Evolutionary conservation across 92 coral and sea anemone species (phyloP).

Genomic region (Galaxea fascicularis): DNA sequence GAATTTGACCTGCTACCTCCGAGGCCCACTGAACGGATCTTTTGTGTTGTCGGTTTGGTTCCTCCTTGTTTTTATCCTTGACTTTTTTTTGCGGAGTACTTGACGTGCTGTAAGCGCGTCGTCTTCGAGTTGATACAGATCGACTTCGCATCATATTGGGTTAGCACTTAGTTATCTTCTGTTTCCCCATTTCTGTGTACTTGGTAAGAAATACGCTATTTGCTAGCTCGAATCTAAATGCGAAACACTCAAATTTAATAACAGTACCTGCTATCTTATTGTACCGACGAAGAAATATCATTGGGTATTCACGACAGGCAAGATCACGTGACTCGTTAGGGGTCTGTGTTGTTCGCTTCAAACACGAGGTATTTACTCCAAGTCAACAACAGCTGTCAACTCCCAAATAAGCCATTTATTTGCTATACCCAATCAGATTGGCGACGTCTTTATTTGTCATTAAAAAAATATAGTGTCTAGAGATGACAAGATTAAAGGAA

Average conservation of each 20-base stretch:
- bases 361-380: not conserved
- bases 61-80: not conserved
- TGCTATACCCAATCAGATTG: no score
- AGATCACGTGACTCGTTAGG: not conserved
- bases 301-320: not conserved
- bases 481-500: no score
- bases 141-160: constrained; percentile 29
- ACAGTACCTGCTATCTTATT: not conserved
- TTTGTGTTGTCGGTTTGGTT: not conserved
- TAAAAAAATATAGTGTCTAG: no score
- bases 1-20: not conserved
- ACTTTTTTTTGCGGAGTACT: not conserved
- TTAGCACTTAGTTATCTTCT: not conserved
- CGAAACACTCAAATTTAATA: not conserved
- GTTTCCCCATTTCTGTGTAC: not conserved
- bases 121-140: not conserved
- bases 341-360: not conserved
- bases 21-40: constrained; percentile 39
- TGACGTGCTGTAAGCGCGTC: not conserved
- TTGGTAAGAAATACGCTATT: not conserved
- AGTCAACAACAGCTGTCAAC: not conserved
- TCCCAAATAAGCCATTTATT: no score
- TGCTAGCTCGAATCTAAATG: not conserved
- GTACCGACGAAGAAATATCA: not conserved
- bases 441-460: no score